phyloP scores from a whole-genome alignment of 2,797 vertebrate genomes.

The Acipenser transmontanus region DNA sequence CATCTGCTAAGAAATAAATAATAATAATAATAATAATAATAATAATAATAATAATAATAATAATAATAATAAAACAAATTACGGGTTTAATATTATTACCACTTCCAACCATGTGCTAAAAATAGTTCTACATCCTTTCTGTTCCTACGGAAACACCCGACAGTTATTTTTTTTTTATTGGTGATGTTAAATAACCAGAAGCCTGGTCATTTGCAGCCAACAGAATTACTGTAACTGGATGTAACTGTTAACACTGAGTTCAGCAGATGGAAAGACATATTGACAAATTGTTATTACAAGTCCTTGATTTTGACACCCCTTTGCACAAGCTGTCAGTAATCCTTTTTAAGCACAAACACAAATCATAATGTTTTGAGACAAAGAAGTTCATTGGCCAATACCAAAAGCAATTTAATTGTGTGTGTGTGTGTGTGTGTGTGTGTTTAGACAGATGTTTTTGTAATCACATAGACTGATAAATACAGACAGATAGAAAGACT shows the following conservation, averaged over 20 bases:
- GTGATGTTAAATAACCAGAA: conserved; percentile 27
- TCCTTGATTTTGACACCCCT: conserved; percentile 60
- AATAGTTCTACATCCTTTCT: too few relatives aligned
- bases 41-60: too few relatives aligned
- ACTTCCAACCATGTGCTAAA: too few relatives aligned
- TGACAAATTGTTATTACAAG: conserved; percentile 67
- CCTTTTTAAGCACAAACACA: conserved; percentile 44
- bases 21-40: too few relatives aligned
- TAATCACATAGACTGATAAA: too few relatives aligned
- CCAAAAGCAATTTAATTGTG: too few relatives aligned
- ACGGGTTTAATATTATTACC: too few relatives aligned
- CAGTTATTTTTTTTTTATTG: conserved; percentile 22
- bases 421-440: too few relatives aligned
- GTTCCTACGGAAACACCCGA: neutral
- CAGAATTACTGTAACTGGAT: conserved; percentile 21
- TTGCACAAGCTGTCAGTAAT: conserved; percentile 42
- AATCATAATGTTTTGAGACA: conserved; percentile 27
- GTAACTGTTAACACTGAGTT: conserved; percentile 69
- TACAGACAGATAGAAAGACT: too few relatives aligned
- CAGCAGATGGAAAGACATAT: conserved; percentile 60
- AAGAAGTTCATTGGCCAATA: neutral
- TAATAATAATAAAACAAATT: too few relatives aligned
- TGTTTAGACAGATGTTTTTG: too few relatives aligned
- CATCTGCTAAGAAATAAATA: too few relatives aligned
- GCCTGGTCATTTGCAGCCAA: conserved; percentile 6